These are phyloP conservation scores for Raja brachyura DNA, from an alignment of 2,113 vertebrate genomes.

Conservation along the genomic window DNA sequence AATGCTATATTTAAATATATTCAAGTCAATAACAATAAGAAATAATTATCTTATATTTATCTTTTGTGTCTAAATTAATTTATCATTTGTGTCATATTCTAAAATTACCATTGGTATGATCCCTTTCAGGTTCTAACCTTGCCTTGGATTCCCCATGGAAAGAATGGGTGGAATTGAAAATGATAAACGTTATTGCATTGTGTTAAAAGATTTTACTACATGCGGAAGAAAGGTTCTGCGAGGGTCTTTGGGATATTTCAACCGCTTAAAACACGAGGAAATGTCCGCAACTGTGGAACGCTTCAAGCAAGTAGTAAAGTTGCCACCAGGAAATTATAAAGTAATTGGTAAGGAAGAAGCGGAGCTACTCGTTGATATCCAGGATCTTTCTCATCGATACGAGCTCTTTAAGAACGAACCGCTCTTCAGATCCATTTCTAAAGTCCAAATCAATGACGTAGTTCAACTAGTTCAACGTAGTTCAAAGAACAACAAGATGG, in stretches of 20 bases:
- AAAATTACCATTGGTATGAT: neutral
- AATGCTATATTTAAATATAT: too few species aligned
- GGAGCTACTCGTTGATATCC: slow-evolving; percentile 58
- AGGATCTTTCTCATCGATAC: slow-evolving; percentile 47
- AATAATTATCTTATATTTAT: neutral
- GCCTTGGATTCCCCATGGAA: neutral
- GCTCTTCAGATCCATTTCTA: slow-evolving; percentile 62
- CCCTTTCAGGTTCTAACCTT: neutral
- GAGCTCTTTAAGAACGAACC: slow-evolving; percentile 58
- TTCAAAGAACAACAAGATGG: slow-evolving; percentile 51
- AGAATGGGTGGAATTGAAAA: slow-evolving; percentile 18
- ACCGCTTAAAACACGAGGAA: slow-evolving; percentile 49
- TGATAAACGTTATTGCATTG: slow-evolving; percentile 40
- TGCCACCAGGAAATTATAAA: slow-evolving; percentile 52
- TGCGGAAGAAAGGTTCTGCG: slow-evolving; percentile 50
- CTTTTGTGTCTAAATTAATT: neutral
- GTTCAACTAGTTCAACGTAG: slow-evolving; percentile 59
- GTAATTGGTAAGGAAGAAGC: slow-evolving; percentile 59
- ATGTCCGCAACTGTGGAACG: slow-evolving; percentile 45
- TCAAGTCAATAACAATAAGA: too few species aligned
- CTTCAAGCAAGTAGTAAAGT: neutral
- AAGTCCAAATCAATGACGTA: slow-evolving; percentile 55
- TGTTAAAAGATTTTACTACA: slow-evolving; percentile 58
- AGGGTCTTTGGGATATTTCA: slow-evolving; percentile 56
- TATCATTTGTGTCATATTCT: neutral